phyloP scores from a whole-genome alignment of 2,797 vertebrate genomes.

The Hozukius guyotensis region DNA sequence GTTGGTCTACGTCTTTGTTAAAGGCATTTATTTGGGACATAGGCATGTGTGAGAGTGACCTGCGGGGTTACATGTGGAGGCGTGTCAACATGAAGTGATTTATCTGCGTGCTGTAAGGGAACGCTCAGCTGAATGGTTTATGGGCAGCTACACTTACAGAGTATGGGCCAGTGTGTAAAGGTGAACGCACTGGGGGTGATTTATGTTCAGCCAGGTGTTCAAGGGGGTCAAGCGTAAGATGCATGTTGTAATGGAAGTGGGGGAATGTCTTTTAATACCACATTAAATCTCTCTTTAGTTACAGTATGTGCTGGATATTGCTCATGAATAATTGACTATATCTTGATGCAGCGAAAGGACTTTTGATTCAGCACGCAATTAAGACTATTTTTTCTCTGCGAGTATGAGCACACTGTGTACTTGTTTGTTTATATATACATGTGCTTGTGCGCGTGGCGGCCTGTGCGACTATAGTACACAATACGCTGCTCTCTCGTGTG shows the following conservation, averaged over 20 bases:
- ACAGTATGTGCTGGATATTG: conserved; percentile 17
- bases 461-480: conserved; percentile 26
- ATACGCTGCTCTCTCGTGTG: conserved; percentile 28
- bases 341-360: conserved; percentile 23
- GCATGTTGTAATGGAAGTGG: conserved; percentile 24
- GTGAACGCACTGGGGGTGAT: conserved; percentile 51
- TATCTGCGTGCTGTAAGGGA: conserved; percentile 47
- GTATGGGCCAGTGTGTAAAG: conserved; percentile 54
- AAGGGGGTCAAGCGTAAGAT: conserved; percentile 47
- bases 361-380: conserved; percentile 42
- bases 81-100: conserved; percentile 54
- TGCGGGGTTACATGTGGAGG: conserved; percentile 29
- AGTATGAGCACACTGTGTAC: background rate
- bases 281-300: conserved; percentile 23
- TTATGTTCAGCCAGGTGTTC: conserved; percentile 49
- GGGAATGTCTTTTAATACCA: conserved; percentile 30
- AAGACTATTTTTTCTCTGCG: conserved; percentile 3
- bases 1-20: background rate
- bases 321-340: conserved; percentile 44
- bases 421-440: conserved; percentile 41
- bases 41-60: conserved; percentile 33
- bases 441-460: conserved; percentile 5
- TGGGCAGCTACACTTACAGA: conserved; percentile 64
- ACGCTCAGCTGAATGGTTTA: conserved; percentile 66
- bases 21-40: background rate